phyloP scores from a whole-genome alignment of 2,113 vertebrate species.

The Bubo blakistoni region DNA sequence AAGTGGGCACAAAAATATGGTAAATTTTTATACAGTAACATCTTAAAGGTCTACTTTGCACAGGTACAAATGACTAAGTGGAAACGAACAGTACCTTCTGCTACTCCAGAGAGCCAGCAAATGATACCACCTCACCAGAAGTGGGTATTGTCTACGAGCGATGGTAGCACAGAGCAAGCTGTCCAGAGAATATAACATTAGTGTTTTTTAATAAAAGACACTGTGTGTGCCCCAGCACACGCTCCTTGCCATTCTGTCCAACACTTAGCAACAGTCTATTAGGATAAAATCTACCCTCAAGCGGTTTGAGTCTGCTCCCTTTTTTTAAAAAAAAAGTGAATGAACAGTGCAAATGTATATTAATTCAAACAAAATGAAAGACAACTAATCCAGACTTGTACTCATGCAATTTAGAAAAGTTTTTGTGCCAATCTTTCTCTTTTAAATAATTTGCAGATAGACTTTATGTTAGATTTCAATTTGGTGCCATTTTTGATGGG shows the following conservation, averaged over 20 bases:
- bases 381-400: slow-evolving; percentile 55
- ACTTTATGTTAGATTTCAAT: slow-evolving; percentile 1
- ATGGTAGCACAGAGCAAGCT: background rate
- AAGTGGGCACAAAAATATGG: background rate
- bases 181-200: background rate
- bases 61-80: background rate
- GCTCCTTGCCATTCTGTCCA: background rate
- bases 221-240: background rate
- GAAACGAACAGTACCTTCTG: background rate
- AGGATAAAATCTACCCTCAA: slow-evolving; percentile 50
- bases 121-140: background rate
- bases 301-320: background rate
- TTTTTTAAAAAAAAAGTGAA: background rate
- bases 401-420: background rate
- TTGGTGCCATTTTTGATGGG: background rate
- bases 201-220: background rate
- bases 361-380: slow-evolving; percentile 21
- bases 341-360: background rate
- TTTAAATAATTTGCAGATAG: slow-evolving; percentile 29
- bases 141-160: background rate
- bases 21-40: background rate
- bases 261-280: background rate
- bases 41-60: background rate
- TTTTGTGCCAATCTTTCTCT: slow-evolving; percentile 8
- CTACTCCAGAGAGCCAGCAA: background rate